Percentiles rank a stretch among this genome's conserved stretches.
phyloP scores from a whole-genome alignment of 1,140 invertebrate species.

The Cardiocondyla obscurior region DNA sequence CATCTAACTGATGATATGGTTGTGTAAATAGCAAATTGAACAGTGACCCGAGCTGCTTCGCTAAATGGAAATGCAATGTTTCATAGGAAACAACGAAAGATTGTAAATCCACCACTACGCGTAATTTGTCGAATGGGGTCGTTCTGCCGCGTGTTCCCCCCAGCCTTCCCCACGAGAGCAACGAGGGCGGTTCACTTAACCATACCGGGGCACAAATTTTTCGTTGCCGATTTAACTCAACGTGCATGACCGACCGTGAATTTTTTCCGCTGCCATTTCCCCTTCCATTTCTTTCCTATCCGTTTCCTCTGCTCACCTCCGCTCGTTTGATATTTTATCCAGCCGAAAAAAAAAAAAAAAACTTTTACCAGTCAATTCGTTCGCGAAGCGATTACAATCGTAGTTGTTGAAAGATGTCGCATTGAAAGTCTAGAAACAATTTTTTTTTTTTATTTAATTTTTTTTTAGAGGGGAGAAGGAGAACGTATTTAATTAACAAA shows the following conservation, averaged over 20 bases:
- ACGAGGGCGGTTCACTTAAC: constrained; percentile 48
- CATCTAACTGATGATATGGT: not conserved
- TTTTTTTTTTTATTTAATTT: not conserved
- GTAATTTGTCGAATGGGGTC: constrained; percentile 40
- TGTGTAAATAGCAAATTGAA: not conserved
- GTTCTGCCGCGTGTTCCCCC: constrained; percentile 17
- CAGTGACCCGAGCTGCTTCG: not conserved
- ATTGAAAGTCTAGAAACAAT: too few relatives aligned
- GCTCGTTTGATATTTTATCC: constrained; percentile 40
- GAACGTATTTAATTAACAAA: not conserved
- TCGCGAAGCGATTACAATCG: constrained; percentile 18
- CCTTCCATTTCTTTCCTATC: constrained; percentile 10
- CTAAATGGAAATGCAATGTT: constrained; percentile 38
- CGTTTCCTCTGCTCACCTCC: constrained; percentile 3
- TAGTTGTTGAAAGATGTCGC: constrained; percentile 26
- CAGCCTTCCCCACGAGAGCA: not conserved
- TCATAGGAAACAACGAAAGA: constrained; percentile 48
- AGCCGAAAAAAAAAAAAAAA: constrained; percentile 40
- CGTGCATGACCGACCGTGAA: constrained; percentile 48
- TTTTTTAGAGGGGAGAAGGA: not conserved
- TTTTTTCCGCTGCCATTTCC: constrained; percentile 40
- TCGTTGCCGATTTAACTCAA: constrained; percentile 49
- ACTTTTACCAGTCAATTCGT: constrained; percentile 29
- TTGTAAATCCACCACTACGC: constrained; percentile 23
- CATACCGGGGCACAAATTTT: constrained; percentile 47